phyloP scores from a whole-genome alignment of 2,888 invertebrate genomes.

The Fissipunctia ypsillon region DNA sequence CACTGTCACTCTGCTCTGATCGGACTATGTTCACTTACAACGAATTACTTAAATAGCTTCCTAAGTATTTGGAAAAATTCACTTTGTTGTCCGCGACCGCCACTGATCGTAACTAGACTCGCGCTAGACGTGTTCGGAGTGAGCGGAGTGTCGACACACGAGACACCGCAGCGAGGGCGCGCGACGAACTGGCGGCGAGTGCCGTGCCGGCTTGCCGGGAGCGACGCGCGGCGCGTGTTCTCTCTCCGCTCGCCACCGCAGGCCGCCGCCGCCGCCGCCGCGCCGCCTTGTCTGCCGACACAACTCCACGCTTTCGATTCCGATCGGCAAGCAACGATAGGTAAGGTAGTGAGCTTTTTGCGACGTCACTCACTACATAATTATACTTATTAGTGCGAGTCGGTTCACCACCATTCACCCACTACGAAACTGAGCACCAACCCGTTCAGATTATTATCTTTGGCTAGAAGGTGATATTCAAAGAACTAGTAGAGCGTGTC shows the following conservation, averaged over 20 bases:
- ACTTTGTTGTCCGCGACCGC: background rate
- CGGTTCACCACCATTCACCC: background rate
- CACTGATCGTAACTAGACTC: conserved; percentile 47
- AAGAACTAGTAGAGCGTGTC: background rate
- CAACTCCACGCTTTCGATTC: conserved; percentile 5
- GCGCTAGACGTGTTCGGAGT: conserved; percentile 10
- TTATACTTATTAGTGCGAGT: background rate
- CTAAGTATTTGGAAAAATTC: background rate
- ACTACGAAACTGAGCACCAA: background rate
- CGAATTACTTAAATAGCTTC: background rate
- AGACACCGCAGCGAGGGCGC: conserved; percentile 15
- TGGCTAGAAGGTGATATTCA: background rate
- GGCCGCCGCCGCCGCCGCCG: conserved; percentile 25
- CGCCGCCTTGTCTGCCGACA: conserved; percentile 45
- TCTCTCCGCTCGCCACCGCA: conserved; percentile 23
- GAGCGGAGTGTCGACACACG: conserved; percentile 1
- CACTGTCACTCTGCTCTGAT: conserved; percentile 15
- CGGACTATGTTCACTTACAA: background rate
- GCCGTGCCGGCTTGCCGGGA: conserved; percentile 2
- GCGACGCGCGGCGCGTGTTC: conserved; percentile 11
- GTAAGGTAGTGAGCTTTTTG: background rate
- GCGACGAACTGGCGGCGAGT: conserved; percentile 46
- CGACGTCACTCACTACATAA: background rate
- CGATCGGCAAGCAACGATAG: background rate
- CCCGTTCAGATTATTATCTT: background rate